These are phyloP conservation scores for Sphaeridia pumilis DNA, from an alignment of 2,888 invertebrate genomes.

Conservation along the genomic window DNA sequence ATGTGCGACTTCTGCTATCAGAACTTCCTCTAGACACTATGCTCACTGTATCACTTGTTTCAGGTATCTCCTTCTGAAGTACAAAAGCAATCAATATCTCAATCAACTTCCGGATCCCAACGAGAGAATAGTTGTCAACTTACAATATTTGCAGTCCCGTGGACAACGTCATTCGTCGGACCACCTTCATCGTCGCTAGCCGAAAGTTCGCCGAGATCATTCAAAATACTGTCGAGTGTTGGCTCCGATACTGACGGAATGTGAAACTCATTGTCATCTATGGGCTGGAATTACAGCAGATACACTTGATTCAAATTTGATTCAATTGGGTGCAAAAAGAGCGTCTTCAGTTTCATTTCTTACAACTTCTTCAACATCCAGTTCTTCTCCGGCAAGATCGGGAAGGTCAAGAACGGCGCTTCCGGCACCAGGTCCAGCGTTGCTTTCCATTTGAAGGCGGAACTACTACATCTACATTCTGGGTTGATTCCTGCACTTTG, in stretches of 20 bases:
- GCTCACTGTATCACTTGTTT: slow-evolving; percentile 36
- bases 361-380: slow-evolving; percentile 1
- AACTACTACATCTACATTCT: neutral
- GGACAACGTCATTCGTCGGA: neutral
- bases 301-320: neutral
- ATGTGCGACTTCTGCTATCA: slow-evolving; percentile 37
- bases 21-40: slow-evolving; percentile 38
- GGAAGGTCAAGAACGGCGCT: neutral
- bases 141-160: neutral
- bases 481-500: no score
- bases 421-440: no score
- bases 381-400: neutral
- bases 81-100: neutral
- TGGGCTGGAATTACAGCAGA: slow-evolving; percentile 43
- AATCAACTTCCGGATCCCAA: neutral
- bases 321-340: neutral
- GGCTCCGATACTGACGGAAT: slow-evolving; percentile 64
- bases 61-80: slow-evolving; percentile 16
- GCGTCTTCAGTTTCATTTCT: neutral
- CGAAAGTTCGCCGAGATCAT: slow-evolving; percentile 47
- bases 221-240: slow-evolving; percentile 67
- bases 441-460: neutral
- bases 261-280: slow-evolving; percentile 69
- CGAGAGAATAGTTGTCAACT: neutral
- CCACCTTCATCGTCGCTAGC: slow-evolving; percentile 37